These are phyloP conservation scores for Caenorhabditis afra DNA, from an alignment of 2,888 invertebrate genomes.

Conservation along the genomic window DNA sequence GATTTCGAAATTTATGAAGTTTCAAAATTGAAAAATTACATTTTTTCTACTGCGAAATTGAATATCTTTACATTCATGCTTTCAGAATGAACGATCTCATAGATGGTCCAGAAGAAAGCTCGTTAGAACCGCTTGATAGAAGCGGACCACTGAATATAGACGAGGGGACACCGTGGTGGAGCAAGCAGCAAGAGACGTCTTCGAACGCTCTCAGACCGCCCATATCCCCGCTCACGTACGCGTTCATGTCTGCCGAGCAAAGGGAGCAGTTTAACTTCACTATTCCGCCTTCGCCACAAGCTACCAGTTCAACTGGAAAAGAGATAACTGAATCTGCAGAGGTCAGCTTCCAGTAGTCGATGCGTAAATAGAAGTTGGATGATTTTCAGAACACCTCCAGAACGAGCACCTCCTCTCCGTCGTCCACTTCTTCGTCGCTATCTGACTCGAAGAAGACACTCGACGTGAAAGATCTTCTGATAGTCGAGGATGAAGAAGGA, in stretches of 20 bases:
- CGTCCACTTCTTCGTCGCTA: not conserved
- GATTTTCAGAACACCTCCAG: not conserved
- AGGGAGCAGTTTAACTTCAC: slow-evolving; percentile 23
- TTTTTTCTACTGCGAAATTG: not conserved
- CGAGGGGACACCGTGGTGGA: slow-evolving; percentile 3
- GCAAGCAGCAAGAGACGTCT: not conserved
- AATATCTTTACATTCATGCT: not conserved
- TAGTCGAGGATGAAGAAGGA: slow-evolving; percentile 20
- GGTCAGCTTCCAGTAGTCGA: too few relatives aligned
- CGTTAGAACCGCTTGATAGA: not conserved
- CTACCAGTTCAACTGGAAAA: not conserved
- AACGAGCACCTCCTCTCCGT: not conserved
- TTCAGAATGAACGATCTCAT: slow-evolving; percentile 34
- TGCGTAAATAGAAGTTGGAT: not conserved
- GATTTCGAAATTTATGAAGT: too few relatives aligned
- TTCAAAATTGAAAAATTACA: slow-evolving; percentile 4
- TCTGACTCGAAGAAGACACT: slow-evolving; percentile 1
- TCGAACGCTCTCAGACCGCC: not conserved
- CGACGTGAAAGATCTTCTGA: slow-evolving; percentile 13
- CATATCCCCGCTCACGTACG: slow-evolving; percentile 21
- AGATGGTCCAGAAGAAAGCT: not conserved
- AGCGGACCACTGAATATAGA: slow-evolving; percentile 7
- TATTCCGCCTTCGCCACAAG: not conserved
- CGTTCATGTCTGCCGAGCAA: slow-evolving; percentile 28
- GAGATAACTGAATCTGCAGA: not conserved